Evolutionary conservation across 2,797 vertebrate species (phyloP).

Genomic region (Apogon talboti): DNA sequence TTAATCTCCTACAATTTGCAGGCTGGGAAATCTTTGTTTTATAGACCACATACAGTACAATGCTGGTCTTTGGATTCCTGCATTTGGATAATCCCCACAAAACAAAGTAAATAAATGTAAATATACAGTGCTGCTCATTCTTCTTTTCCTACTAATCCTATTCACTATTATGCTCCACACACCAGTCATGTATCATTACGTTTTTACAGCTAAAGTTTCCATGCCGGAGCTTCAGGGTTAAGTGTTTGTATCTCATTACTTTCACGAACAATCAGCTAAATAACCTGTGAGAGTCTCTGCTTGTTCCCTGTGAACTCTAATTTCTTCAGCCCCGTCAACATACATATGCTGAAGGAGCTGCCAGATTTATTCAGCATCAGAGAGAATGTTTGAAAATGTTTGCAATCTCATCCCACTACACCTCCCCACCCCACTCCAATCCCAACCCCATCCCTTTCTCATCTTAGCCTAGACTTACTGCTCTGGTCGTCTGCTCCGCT

Average conservation of each 20-base stretch:
- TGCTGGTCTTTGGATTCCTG: slow-evolving; percentile 1
- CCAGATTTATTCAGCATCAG: slow-evolving; percentile 51
- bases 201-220: not conserved
- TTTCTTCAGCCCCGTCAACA: slow-evolving; percentile 28
- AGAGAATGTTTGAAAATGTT: slow-evolving; percentile 56
- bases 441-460: not conserved
- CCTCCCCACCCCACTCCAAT: too few species aligned
- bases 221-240: slow-evolving; percentile 11
- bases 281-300: slow-evolving; percentile 11
- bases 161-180: not conserved
- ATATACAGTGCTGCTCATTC: not conserved
- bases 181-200: not conserved
- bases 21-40: not conserved
- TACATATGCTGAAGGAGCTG: slow-evolving; percentile 49
- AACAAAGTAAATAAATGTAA: not conserved
- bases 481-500: slow-evolving; percentile 26
- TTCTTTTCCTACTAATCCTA: not conserved
- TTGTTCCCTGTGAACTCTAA: slow-evolving; percentile 36
- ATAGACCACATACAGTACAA: slow-evolving; percentile 5
- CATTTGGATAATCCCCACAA: not conserved
- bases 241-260: slow-evolving; percentile 38
- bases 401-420: slow-evolving; percentile 37
- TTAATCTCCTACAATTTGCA: slow-evolving; percentile 1
- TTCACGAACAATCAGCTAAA: slow-evolving; percentile 5
- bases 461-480: slow-evolving; percentile 17